These are phyloP conservation scores for Sebastes wilsoni DNA, from an alignment of 2,797 vertebrate species.

Conservation along the genomic window DNA sequence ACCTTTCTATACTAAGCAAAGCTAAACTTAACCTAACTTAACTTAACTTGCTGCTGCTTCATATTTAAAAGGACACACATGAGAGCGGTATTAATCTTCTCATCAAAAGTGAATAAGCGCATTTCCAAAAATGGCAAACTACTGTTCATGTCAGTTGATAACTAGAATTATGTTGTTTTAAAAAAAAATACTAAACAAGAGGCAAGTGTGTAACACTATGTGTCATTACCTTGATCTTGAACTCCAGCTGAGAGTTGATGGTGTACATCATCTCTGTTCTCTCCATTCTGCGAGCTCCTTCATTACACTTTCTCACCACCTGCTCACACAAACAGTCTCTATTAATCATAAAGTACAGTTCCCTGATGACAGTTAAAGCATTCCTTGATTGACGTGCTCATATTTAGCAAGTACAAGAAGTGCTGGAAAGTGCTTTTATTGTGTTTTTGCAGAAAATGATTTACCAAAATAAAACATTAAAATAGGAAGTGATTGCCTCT, in stretches of 20 bases:
- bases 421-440: neutral
- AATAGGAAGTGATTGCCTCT: neutral
- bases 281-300: constrained; percentile 97
- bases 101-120: neutral
- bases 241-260: constrained; percentile 96
- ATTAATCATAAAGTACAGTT: neutral
- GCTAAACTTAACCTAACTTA: too few species aligned
- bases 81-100: neutral
- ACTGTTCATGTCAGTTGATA: neutral
- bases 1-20: neutral
- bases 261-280: constrained; percentile 99
- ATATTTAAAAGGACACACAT: neutral
- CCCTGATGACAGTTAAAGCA: neutral
- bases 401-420: neutral
- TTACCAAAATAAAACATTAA: neutral
- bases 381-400: neutral
- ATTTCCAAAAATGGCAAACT: neutral
- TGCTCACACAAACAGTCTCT: constrained; percentile 52
- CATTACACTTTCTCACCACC: constrained; percentile 96
- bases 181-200: neutral
- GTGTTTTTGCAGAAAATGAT: neutral
- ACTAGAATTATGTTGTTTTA: neutral
- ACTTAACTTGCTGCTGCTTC: neutral
- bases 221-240: constrained; percentile 94
- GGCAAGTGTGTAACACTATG: neutral